Evolutionary conservation across 1,140 invertebrate genomes (phyloP), one percentile per base, ranked within the genome.

Genomic region (Temnothorax nylanderi): DNA sequence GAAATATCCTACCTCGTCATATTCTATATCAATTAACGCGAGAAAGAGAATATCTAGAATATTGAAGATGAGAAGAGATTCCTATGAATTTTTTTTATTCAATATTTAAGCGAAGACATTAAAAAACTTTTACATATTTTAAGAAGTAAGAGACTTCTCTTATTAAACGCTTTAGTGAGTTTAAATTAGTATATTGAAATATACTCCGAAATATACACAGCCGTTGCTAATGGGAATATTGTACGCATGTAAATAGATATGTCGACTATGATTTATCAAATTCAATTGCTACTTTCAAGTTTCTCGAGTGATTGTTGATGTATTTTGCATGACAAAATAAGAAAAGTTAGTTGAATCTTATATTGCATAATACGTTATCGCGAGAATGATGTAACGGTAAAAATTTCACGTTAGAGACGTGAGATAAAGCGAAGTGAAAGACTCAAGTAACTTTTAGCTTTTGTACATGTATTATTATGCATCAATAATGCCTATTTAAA

Each of bases 401-500:
- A 80, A 10, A 41, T 71, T 13, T 80, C 13, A 47, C 37, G 16
- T 82, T 56, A 71, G n/a, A 65, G 0, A n/a, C 34, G 56, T 34
- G 6, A 26, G 26, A 81, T 60, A 21, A 44, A 72, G 10, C 1
- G 0, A 58, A 16, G 58, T 34, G 18, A 71, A 81, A 84, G 41
- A 74, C 67, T 74, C 51, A 60, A 58, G 16, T 69, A 76, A 32
- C 32, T 72, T 77, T 87, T 18, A 71, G 26, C 11, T 49, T 71
- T 75, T 67, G 21, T 65, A 76, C 71, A 76, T 62, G 82, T 87
- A 86, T 32, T 47, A 37, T 77, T 75, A 77, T 85, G 71, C 89
- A 93, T 94, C 87, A 90, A 92, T 92, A 90, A 89, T 93, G 86
- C 88, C 21, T 72, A 84, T 85, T 44, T 91, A 88, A 88, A 67